Percentiles rank a stretch among this genome's conserved stretches.
phyloP scores from a whole-genome alignment of 2,888 invertebrate genomes.

The Drosophila siamana region DNA sequence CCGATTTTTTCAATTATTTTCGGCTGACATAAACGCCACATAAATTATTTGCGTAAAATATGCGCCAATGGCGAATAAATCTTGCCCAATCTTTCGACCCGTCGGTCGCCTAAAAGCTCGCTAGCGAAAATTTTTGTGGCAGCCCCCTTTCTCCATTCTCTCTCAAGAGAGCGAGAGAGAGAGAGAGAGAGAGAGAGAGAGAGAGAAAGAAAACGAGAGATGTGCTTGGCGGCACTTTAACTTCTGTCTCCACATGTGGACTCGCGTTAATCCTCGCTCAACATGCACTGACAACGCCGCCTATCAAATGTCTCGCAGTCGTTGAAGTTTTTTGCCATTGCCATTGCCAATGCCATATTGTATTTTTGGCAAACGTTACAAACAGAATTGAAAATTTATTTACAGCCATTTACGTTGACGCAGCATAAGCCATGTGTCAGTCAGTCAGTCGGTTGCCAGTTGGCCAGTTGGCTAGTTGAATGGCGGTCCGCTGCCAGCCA shows the following conservation, averaged over 20 bases:
- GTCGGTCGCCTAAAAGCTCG: constrained; percentile 53
- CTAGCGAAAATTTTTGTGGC: constrained; percentile 39
- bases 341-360: constrained; percentile 52
- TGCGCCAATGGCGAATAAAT: constrained; percentile 81
- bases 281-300: constrained; percentile 52
- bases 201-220: no score
- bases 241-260: constrained; percentile 6
- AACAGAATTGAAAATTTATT: constrained; percentile 82
- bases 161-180: background rate
- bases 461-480: constrained; percentile 8
- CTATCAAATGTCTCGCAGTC: constrained; percentile 73
- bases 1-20: constrained; percentile 76
- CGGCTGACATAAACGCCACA: constrained; percentile 63
- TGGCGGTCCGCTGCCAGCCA: constrained; percentile 1
- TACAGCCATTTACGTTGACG: constrained; percentile 79
- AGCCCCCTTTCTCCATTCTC: background rate
- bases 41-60: constrained; percentile 84
- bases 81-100: constrained; percentile 79
- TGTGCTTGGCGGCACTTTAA: constrained; percentile 36
- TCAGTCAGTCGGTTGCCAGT: constrained; percentile 44
- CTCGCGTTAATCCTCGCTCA: constrained; percentile 61
- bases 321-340: constrained; percentile 23
- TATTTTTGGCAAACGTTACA: constrained; percentile 70
- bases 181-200: background rate
- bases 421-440: constrained; percentile 79